Base-by-base conservation (phyloP, 2,113 vertebrate genomes). In the Piprites chloris region DNA sequence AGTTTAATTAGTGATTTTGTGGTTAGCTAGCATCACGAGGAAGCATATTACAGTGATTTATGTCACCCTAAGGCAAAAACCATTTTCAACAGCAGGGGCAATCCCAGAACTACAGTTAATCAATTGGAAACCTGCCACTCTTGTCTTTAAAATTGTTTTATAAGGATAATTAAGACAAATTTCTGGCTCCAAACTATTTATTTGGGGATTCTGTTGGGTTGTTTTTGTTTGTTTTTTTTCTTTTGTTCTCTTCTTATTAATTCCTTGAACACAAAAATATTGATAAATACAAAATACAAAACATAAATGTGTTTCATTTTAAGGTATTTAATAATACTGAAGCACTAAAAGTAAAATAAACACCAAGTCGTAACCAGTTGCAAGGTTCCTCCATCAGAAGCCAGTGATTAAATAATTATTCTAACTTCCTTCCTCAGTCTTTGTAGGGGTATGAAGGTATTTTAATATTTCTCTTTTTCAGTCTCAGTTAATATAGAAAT, bases 101-200 rank as follows among this genome's bases (percentile, higher is more conserved):
- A 84, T 84, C 52, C 59, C 68, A 80, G 55, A 93, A 86, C 32
- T 86, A 58, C 41, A 86, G 67, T 55, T 93, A 90, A 93, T 94
- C 90, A 95, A 74, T 50, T 74, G 68, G 89, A 92, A 86, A 78
- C 8, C 65, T 93, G 79, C 8, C 47, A 80, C 15, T 92, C 47
- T 35, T 69, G 49, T 75, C 55, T 86, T 74, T 61, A 93, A 72
- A 92, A 90, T 33, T 80, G 32, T 8, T 39, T 92, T 84, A 41
- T 75, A 80, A 74, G 35, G 80, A 81, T 96, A 95, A 95, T 92
- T 92, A 86, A 90, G 72, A 88, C 21, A 67, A 77, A 90, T 90
- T 92, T 93, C 61, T 97, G 39, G 5, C 68, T 87, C 19, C 23
- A 68, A 79, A 77, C 5, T 4, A 90, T 69, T 67, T 80, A 55